Evolutionary conservation across 2,888 invertebrate species (phyloP).

Genomic region (Mamestra brassicae): DNA sequence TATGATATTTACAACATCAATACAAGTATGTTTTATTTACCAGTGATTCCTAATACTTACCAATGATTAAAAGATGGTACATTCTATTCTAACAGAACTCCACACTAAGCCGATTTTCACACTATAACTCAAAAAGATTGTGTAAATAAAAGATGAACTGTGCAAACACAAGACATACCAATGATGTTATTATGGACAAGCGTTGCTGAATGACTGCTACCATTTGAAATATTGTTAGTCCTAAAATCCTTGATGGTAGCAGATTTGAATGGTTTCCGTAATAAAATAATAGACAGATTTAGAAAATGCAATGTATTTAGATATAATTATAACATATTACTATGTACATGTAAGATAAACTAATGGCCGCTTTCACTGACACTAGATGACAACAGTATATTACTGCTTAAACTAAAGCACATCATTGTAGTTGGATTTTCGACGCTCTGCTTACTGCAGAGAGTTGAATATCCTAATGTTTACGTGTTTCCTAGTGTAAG

Average conservation of each 20-base stretch:
- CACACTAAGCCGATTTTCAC: constrained; percentile 39
- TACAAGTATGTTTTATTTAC: constrained; percentile 30
- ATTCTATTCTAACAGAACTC: constrained; percentile 37
- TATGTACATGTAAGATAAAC: constrained; percentile 63
- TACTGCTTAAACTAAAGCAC: background rate
- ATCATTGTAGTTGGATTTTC: background rate
- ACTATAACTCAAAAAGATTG: constrained; percentile 43
- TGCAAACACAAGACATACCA: constrained; percentile 49
- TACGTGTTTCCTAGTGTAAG: background rate
- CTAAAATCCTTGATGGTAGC: constrained; percentile 18
- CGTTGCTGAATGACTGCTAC: constrained; percentile 39
- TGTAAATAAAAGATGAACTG: constrained; percentile 42
- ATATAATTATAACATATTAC: constrained; percentile 63
- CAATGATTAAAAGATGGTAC: constrained; percentile 23
- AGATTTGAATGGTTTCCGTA: constrained; percentile 28
- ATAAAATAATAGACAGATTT: constrained; percentile 75
- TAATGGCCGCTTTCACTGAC: constrained; percentile 1
- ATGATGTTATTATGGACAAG: constrained; percentile 51
- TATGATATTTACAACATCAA: constrained; percentile 15
- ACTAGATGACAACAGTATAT: background rate
- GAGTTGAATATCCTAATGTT: background rate
- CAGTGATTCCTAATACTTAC: constrained; percentile 50
- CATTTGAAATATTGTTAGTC: constrained; percentile 31
- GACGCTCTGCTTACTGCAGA: background rate
- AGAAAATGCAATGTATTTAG: constrained; percentile 72